These are phyloP conservation scores for Gari tellinella DNA, from an alignment of 2,888 invertebrate species.

Conservation along the genomic window DNA sequence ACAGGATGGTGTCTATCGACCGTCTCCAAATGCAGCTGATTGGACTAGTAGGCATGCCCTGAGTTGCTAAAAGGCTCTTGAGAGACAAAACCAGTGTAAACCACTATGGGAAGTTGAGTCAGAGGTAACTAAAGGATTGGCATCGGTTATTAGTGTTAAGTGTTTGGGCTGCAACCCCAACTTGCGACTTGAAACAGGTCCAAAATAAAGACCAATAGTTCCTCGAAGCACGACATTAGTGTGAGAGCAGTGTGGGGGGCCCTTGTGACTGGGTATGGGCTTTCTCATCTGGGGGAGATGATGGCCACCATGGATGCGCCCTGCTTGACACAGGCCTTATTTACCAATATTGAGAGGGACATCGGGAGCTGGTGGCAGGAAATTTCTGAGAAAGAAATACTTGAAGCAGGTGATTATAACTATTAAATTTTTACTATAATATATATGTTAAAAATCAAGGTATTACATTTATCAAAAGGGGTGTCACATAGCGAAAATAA, in stretches of 20 bases:
- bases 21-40: no score
- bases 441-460: no score
- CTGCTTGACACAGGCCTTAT: slow-evolving; percentile 17
- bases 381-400: slow-evolving; percentile 24
- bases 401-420: slow-evolving; percentile 16
- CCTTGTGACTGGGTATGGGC: slow-evolving; percentile 39
- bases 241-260: slow-evolving; percentile 51
- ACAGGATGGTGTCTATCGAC: no score
- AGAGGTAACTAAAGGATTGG: no score
- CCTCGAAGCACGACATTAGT: slow-evolving; percentile 41
- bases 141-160: neutral
- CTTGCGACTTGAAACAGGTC: slow-evolving; percentile 9
- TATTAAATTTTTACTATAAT: no score
- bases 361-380: slow-evolving; percentile 38
- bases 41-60: no score
- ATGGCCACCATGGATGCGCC: slow-evolving; percentile 39
- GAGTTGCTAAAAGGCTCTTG: no score
- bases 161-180: slow-evolving; percentile 10
- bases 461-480: no score
- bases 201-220: slow-evolving; percentile 7
- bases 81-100: neutral
- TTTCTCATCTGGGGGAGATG: slow-evolving; percentile 35
- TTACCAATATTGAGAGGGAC: slow-evolving; percentile 19
- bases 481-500: no score
- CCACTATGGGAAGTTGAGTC: no score